Conservation (phyloP, 1,140 invertebrate genomes). For the Scaptomyza graminum region DNA sequence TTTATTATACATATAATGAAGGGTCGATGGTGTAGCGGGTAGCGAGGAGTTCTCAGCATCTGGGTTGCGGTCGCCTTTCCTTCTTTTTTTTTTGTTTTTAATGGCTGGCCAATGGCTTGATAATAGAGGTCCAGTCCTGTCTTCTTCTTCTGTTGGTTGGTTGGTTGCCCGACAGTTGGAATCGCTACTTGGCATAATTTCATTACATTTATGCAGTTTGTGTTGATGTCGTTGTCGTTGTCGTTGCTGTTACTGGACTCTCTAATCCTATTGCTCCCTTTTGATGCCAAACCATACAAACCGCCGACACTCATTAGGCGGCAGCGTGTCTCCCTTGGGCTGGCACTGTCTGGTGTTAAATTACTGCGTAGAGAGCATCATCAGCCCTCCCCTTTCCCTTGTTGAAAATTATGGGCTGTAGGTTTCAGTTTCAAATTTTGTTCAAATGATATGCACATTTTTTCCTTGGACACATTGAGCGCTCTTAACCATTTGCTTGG, state of each 20-base stretch:
- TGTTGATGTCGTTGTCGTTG: conserved; percentile 3
- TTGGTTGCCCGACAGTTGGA: conserved; percentile 30
- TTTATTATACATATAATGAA: conserved; percentile 61
- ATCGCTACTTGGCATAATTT: conserved; percentile 62
- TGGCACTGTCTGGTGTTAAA: conserved; percentile 39
- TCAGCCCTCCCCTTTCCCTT: not conserved
- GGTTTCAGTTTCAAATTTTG: conserved; percentile 28
- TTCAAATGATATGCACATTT: conserved; percentile 1
- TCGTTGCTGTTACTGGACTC: not conserved
- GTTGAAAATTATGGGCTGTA: no score
- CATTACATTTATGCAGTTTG: conserved; percentile 60
- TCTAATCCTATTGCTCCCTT: not conserved
- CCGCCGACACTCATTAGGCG: conserved; percentile 75
- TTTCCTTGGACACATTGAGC: conserved; percentile 1
- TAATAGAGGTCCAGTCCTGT: conserved; percentile 60
- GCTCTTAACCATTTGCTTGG: not conserved
- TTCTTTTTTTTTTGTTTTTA: conserved; percentile 28
- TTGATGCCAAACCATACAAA: conserved; percentile 46
- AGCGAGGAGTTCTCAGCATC: not conserved
- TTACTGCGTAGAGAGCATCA: conserved; percentile 8
- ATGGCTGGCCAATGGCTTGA: conserved; percentile 68
- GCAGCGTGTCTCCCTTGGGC: conserved; percentile 34
- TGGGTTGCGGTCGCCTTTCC: not conserved
- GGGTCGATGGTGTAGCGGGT: not conserved
- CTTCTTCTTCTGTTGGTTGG: not conserved